Base-by-base conservation (phyloP, 2,797 vertebrate genomes). In the Molossus molossus region DNA sequence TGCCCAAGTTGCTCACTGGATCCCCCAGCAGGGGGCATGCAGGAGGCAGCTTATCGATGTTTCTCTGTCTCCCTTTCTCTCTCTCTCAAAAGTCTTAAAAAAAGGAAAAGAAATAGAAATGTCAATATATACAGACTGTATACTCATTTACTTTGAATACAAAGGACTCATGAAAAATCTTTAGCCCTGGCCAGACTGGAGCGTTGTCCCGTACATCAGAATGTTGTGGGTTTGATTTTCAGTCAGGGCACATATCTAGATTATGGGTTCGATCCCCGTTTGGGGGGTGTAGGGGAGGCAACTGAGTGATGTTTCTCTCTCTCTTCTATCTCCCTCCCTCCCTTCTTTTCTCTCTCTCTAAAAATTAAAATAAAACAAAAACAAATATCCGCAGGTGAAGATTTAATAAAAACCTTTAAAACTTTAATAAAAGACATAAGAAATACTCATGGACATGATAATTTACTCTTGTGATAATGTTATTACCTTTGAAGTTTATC, bases 101-200 rank as follows among this genome's bases (percentile, higher is more conserved):
- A 65, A 64, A 64, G 29, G 6, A n/a, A 65, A 65, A 65, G 14
- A n/a, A 45, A 62, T 57, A 62, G 69, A 69, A 67, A 64, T 57
- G 58, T 75, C 37, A 20, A 48, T 64, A 18, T 69, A 15, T 91
- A 12, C 23, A 87, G 40, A 75, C 67, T 53, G 1, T 84, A 48
- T 69, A 92, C 45, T 84, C 48, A 90, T 73, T 95, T 85, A 92
- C n/a, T 20, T 73, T 14, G n/a, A 89, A n/a, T 87, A 64, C 8
- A 72, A 20, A 64, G 27, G 3, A 57, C 37, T 73, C 17, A 45
- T 70, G 10, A 62, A 92, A 65, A 85, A 83, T 48, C 48, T 65
- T 75, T 17, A 65, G 64, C 29, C 29, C 64, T n/a, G 29, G 64
- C 64, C 29, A 65, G 29, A 14, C 17, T 65, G 64, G 29, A n/a